phyloP scores from a whole-genome alignment of 2,888 invertebrate species.

The Stegana nigrithorax region DNA sequence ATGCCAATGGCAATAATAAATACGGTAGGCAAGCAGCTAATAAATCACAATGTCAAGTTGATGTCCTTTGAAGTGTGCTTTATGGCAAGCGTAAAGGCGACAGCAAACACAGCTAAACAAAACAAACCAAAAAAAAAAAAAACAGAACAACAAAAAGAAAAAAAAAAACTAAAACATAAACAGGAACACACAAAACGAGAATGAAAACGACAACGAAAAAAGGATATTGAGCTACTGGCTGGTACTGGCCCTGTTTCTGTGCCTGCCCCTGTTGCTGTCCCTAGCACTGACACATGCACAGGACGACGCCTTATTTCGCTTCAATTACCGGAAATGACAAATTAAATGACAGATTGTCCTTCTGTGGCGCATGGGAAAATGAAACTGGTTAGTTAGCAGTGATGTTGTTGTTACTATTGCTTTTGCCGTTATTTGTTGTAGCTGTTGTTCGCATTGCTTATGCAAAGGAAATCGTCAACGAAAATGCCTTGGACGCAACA shows the following conservation, averaged over 20 bases:
- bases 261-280: too few relatives aligned
- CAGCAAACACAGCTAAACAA: constrained; percentile 2
- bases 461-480: background rate
- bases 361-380: too few relatives aligned
- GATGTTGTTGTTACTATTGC: background rate
- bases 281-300: too few relatives aligned
- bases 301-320: constrained; percentile 36
- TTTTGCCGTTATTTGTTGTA: background rate
- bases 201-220: background rate
- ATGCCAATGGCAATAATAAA: background rate
- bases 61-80: constrained; percentile 39
- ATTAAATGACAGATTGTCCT: constrained; percentile 36
- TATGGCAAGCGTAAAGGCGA: background rate
- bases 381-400: too few relatives aligned
- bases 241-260: too few relatives aligned
- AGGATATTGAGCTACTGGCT: constrained; percentile 8
- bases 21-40: constrained; percentile 26
- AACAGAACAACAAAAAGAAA: background rate
- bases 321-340: constrained; percentile 33
- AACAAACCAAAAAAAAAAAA: too few relatives aligned
- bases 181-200: background rate
- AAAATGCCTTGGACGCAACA: background rate
- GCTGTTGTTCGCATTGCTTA: background rate
- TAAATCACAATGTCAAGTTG: constrained; percentile 53
- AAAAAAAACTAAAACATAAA: background rate